These are phyloP conservation scores for Pilophorus perplexus DNA, from an alignment of 2,888 invertebrate genomes.

Conservation along the genomic window DNA sequence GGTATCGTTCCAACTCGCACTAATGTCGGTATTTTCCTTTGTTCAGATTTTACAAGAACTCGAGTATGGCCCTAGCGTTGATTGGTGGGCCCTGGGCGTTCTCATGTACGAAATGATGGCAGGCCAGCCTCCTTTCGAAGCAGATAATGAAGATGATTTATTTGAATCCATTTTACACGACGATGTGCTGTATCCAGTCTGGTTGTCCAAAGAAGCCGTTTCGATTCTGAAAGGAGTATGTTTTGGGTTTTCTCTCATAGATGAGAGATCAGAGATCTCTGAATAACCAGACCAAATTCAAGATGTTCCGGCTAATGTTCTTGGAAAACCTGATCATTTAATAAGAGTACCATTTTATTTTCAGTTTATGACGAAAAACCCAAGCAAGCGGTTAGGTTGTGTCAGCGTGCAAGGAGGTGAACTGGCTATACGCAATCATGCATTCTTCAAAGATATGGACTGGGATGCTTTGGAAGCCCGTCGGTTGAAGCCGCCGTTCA, in stretches of 20 bases:
- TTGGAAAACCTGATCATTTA: too few relatives aligned
- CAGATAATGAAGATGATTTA: constrained; percentile 98
- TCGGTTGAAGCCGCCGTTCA: constrained; percentile 93
- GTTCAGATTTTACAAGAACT: constrained; percentile 81
- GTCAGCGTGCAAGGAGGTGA: constrained; percentile 69
- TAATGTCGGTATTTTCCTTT: too few relatives aligned
- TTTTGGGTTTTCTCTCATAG: not conserved
- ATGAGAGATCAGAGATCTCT: not conserved
- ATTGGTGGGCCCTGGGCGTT: constrained; percentile 98
- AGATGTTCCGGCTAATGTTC: not conserved
- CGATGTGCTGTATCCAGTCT: constrained; percentile 97
- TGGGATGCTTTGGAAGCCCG: constrained; percentile 92
- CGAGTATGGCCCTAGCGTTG: constrained; percentile 85
- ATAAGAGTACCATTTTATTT: too few relatives aligned
- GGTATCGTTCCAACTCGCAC: too few relatives aligned
- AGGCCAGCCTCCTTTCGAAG: constrained; percentile 98
- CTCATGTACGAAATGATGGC: constrained; percentile 99
- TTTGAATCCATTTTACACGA: constrained; percentile 98
- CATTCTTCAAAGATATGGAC: constrained; percentile 92
- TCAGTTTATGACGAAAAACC: constrained; percentile 96
- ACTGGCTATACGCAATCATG: constrained; percentile 83
- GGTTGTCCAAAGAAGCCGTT: constrained; percentile 88
- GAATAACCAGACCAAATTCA: not conserved
- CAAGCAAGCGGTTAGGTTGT: constrained; percentile 90
- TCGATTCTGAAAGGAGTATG: constrained; percentile 71